Evolutionary conservation across 2,888 invertebrate species (phyloP), one percentile per base, ranked within the genome.

Genomic region (Troides helena): DNA sequence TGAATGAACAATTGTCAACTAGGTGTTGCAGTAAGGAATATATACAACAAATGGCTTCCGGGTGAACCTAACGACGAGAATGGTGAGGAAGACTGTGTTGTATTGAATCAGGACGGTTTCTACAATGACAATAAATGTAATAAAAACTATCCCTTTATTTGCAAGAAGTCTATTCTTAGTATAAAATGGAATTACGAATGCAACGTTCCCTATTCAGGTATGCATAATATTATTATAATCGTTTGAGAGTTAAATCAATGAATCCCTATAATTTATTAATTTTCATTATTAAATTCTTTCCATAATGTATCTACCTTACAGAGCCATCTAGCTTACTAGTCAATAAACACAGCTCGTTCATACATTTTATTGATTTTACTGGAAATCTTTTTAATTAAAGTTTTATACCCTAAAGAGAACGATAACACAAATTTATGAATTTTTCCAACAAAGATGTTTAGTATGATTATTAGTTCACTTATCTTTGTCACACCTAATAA

Each of bases 111-210:
- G 1, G 76, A 81, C 0, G 82, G 82, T 0, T 74, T 72, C 1
- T 71, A 88, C 21, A 84, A 85, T 61, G 89, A 89, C 46, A 79
- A 78, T n/a, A 60, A 65, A 0, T 91, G 91, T 65, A 58, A 70
- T 8, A 74, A 72, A 2, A 80, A 76, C n/a, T 78, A 74, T 61
- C 83, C 87, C 0, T 92, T 86, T 69, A 81, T 89, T 10, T 92
- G 91, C 77, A 89, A 87, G 75, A 91, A 88, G 72, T 77, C 78
- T 0, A 75, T 85, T 0, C 69, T 70, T 2, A 73, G 79, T 0
- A 66, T 90, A 10, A 77, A 86, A 14, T 90, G 90, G 90, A 89
- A 89, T 59, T 62, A 71, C 0, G 62, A 74, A 0, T 90, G 90
- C 72, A 78, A 86, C 62, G 78, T 86, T 63, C 86, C 88, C 0